These are phyloP conservation scores for Drosophila heteroneura DNA, from an alignment of 2,888 invertebrate species.

Conservation along the genomic window DNA sequence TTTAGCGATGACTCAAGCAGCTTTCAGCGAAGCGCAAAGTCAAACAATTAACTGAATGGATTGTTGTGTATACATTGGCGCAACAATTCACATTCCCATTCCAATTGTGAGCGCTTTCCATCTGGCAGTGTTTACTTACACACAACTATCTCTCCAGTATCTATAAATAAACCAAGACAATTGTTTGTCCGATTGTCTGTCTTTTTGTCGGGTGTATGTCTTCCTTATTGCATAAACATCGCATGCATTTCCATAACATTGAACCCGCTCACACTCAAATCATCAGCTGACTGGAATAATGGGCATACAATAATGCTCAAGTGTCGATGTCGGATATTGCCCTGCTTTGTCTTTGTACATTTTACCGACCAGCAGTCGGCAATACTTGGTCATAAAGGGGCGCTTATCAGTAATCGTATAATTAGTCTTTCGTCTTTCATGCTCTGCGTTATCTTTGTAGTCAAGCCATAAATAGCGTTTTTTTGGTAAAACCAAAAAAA, in stretches of 20 bases:
- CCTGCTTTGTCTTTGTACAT: constrained; percentile 45
- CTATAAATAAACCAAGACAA: constrained; percentile 46
- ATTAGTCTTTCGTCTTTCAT: constrained; percentile 19
- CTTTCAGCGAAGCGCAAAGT: constrained; percentile 26
- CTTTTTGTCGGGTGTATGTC: background rate
- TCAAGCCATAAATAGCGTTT: constrained; percentile 10
- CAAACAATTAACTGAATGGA: constrained; percentile 26
- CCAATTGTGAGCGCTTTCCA: constrained; percentile 22
- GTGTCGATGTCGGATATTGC: constrained; percentile 26
- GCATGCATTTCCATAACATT: constrained; percentile 56
- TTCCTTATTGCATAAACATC: constrained; percentile 51
- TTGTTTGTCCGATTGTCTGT: constrained; percentile 10
- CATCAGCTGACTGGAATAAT: constrained; percentile 2
- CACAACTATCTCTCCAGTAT: constrained; percentile 23
- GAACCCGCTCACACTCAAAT: constrained; percentile 32
- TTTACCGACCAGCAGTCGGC: constrained; percentile 16
- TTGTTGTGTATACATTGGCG: constrained; percentile 34
- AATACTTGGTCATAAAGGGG: constrained; percentile 11
- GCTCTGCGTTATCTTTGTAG: constrained; percentile 11
- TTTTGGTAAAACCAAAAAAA: constrained; percentile 1
- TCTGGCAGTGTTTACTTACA: constrained; percentile 45
- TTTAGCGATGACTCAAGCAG: constrained; percentile 46
- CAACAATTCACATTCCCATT: constrained; percentile 25
- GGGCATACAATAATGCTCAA: constrained; percentile 38
- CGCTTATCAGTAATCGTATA: constrained; percentile 46